Percentiles rank a stretch among this genome's conserved stretches.
Conservation (phyloP, 2,797 vertebrate genomes). For the Helarctos malayanus region DNA sequence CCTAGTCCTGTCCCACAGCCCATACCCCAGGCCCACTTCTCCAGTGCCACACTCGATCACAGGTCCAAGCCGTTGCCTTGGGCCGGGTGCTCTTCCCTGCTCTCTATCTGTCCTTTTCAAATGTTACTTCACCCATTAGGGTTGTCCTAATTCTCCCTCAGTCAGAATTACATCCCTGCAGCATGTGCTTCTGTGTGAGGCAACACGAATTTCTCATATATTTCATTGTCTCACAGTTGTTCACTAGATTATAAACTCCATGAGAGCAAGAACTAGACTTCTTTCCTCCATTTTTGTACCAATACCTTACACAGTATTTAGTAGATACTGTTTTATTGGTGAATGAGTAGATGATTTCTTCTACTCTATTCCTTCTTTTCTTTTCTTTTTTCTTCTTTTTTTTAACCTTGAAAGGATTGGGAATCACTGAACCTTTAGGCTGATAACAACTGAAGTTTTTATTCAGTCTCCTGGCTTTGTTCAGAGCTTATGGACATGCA, state of each 20-base stretch:
- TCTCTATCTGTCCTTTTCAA: not conserved
- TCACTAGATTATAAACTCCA: conserved; percentile 6
- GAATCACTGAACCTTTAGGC: conserved; percentile 17
- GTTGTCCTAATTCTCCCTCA: not conserved
- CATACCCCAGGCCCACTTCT: not conserved
- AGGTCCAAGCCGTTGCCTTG: not conserved
- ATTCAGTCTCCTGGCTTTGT: not conserved
- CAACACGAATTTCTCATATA: not conserved
- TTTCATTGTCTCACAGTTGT: not conserved
- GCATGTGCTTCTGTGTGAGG: not conserved
- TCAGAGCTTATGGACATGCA: not conserved
- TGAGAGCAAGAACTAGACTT: not conserved
- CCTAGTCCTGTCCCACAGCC: not conserved
- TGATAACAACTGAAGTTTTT: not conserved
- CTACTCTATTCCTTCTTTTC: not conserved
- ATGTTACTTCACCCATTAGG: not conserved
- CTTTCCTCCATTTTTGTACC: conserved; percentile 38
- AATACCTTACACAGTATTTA: not conserved
- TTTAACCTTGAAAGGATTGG: conserved; percentile 7
- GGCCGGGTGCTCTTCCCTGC: not conserved
- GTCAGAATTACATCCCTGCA: conserved; percentile 30
- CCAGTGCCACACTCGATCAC: no score
- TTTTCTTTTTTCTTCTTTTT: not conserved
- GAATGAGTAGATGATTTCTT: not conserved
- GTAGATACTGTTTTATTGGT: not conserved